Evolutionary conservation across 2,113 vertebrate species (phyloP).

Genomic region (Poeciliopsis retropinna): DNA sequence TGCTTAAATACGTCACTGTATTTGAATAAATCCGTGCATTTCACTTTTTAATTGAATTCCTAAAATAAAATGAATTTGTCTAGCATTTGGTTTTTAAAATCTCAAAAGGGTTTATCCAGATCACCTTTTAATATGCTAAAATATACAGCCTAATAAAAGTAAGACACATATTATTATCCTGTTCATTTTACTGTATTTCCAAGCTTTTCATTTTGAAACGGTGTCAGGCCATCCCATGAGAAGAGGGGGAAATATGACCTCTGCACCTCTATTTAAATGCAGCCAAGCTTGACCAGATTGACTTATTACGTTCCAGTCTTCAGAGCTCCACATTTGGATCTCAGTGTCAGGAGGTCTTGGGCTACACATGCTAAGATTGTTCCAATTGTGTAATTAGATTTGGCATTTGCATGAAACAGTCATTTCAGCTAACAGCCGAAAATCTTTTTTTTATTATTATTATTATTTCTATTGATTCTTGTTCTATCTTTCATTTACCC

Average conservation of each 20-base stretch:
- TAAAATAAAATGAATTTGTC: not conserved
- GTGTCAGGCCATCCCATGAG: not conserved
- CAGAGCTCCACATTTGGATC: constrained; percentile 14
- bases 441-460: constrained; percentile 1
- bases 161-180: not conserved
- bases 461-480: not conserved
- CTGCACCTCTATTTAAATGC: constrained; percentile 9
- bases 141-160: not conserved
- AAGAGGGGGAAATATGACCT: not conserved
- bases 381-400: constrained; percentile 19
- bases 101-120: not conserved
- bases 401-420: constrained; percentile 8
- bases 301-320: not conserved
- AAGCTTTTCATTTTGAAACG: not conserved
- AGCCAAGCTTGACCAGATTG: constrained; percentile 1
- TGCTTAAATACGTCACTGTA: not conserved
- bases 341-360: constrained; percentile 15
- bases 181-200: not conserved
- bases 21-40: not conserved
- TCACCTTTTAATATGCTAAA: not conserved
- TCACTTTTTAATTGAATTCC: not conserved
- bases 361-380: constrained; percentile 11
- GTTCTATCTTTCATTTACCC: constrained; percentile 21
- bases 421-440: constrained; percentile 29
- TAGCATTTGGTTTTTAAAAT: too few species aligned